Evolutionary conservation across 2,797 vertebrate genomes (phyloP), one percentile per base, ranked within the genome.

Genomic region (Gymnoscopelus microlampas): DNA sequence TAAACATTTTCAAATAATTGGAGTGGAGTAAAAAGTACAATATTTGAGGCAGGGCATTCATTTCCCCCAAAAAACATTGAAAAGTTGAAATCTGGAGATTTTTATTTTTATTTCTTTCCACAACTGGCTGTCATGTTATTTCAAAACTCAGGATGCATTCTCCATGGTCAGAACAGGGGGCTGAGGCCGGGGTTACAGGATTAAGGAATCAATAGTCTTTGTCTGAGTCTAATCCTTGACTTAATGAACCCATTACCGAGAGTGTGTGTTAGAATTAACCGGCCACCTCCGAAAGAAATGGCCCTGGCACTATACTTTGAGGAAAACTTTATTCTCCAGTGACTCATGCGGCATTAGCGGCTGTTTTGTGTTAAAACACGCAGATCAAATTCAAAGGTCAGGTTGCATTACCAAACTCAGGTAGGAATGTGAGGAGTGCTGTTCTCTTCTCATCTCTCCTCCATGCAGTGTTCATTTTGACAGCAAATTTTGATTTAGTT

Each of bases 141-240:
- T 51, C 15, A 51, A 60, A 59, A 59, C 39, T 39, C 68, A 48
- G 53, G n/a, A 68, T n/a, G 66, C 58, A 60, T 55, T 54, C 59
- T 32, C 51, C 13, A 32, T 19, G n/a, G 56, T 29, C 56, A 58
- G 63, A 54, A 5, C 8, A 35, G 32, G 53, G 51, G 59, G 55
- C 51, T 5, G 24, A 39, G 15, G 9, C 26, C 9, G 39, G 66
- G 29, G 48, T 44, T 60, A 10, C 39, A 10, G 49, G 63, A 50
- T 73, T 60, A 56, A 61, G 55, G 8, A 39, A 66, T 73, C 71
- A 55, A 73, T 73, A 51, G 51, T 56, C 58, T 66, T 66, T 60
- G 58, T 73, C 71, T 50, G 24, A 15, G 39, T 50, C 26, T 62
- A 73, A 67, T 73, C 64, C 58, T 44, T 29, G 50, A 48, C 35